Base-by-base conservation (phyloP, 2,797 vertebrate species). In the Premnoplex brunnescens region DNA sequence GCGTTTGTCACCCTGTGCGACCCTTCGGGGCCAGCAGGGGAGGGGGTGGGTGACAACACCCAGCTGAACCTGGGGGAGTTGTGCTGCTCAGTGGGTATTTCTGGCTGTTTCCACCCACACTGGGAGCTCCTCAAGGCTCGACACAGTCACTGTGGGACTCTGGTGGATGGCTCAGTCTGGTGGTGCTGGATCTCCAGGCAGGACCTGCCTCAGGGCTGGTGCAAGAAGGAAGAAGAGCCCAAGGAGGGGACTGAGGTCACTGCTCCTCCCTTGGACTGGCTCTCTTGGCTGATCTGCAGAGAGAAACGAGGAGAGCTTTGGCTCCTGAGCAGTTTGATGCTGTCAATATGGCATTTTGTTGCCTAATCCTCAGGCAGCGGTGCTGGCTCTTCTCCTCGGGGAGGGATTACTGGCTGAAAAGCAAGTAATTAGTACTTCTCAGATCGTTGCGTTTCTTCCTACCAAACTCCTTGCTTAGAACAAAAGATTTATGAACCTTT, bases 341-440 rank as follows among this genome's bases (percentile, higher is more conserved):
- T 52, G 77, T 58, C 68, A 62, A 6, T 4, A 4, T 16, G 62
- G 56, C 27, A 13, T 90, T 82, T 55, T 4, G 1, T 75, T 60
- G 67, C 79, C 71, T 79, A 32, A 72, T 49, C 85, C 59, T 79
- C 41, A 9, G 0, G 1, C 18, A 19, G 49, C 51, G 4, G 51
- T 1, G 4, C 68, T 26, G 48, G 9, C 72, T 39, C 39, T 39
- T 63, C 54, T 79, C 91, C 67, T 44, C 6, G n/a, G 76, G 48
- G 86, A 90, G 30, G 59, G 72, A 79, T 91, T 76, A 58, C 28
- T 77, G 60, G 28, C 76, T 62, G 55, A 44, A 77, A 77, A 69
- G n/a, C 43, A 43, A 85, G 23, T 86, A 13, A 80, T 91, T 73
- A 51, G 46, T 23, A 39, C 51, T 93, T 86, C 73, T 85, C 80